Base-by-base conservation (phyloP, 2,888 invertebrate species). In the Aleiodes leptofemur region DNA sequence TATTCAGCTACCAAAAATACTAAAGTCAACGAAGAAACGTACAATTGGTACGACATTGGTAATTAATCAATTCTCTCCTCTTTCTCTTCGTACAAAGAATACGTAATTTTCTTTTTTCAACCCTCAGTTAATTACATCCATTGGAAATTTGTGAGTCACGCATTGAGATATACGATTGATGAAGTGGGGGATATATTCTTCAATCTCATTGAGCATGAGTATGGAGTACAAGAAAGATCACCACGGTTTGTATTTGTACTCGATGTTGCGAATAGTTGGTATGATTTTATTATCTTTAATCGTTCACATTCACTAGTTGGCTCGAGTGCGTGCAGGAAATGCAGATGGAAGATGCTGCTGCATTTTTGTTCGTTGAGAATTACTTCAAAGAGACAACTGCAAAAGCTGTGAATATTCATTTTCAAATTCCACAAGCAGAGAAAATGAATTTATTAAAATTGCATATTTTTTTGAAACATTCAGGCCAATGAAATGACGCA, bases 81-180 rank as follows among this genome's bases (percentile, higher is more conserved):
- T 43, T 43, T 43, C 8, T 8, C 11, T 43, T 23, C 43, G 43
- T 0, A 43, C 3, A 3, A 9, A 11, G 8, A 9, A 43, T 1
- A 3, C 11, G 8, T 8, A 9, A 43, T 43, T 43, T 1, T 23
- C 23, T 8, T 9, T 3, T 43, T 43, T 34, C 0, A 34, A 34
- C 6, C 34, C 34, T 34, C 9, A 43, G 43, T 9, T 43, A 43
- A 43, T 43, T 43, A 43, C 9, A 43, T 80, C 34, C 80, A 80
- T 57, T 80, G 80, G 80, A 57, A 71, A 11, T 80, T 76, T 23
- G 66, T 80, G 1, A 78, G 71, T 53, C 71, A 61, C 3, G 73
- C 78, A 66, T 61, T 80, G 66, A 29, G 34, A 5, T 72, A 76
- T 59, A 78, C 78, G 13, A 79, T 74, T 4, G 69, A 73, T 34